phyloP scores from a whole-genome alignment of 1,140 invertebrate species.

The Xylocopa sonorina region DNA sequence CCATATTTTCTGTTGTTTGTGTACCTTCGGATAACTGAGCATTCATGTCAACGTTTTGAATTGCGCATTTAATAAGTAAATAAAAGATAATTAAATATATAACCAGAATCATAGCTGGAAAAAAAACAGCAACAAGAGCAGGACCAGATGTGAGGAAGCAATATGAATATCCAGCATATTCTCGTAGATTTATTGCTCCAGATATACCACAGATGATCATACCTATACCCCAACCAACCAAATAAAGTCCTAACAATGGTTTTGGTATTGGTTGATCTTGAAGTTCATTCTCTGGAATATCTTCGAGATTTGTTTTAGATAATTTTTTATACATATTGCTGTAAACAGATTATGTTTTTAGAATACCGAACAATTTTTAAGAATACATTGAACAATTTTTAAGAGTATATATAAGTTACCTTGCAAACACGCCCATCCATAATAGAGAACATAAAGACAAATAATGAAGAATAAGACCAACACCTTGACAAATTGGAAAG shows the following conservation, averaged over 20 bases:
- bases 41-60: slow-evolving; percentile 85
- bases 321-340: slow-evolving; percentile 94
- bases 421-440: slow-evolving; percentile 94
- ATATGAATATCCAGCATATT: slow-evolving; percentile 91
- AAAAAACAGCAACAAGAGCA: slow-evolving; percentile 90
- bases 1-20: slow-evolving; percentile 91
- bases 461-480: slow-evolving; percentile 93
- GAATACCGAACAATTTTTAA: no score
- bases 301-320: slow-evolving; percentile 86
- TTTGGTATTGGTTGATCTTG: slow-evolving; percentile 88
- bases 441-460: slow-evolving; percentile 90
- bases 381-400: neutral
- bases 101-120: slow-evolving; percentile 89
- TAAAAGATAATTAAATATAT: slow-evolving; percentile 89
- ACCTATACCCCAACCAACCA: slow-evolving; percentile 95
- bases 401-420: slow-evolving; percentile 73
- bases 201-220: slow-evolving; percentile 95
- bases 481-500: slow-evolving; percentile 88
- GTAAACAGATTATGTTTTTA: slow-evolving; percentile 52
- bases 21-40: slow-evolving; percentile 90
- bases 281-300: slow-evolving; percentile 87
- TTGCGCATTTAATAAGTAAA: slow-evolving; percentile 89
- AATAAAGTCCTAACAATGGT: slow-evolving; percentile 92
- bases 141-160: slow-evolving; percentile 92
- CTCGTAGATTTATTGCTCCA: slow-evolving; percentile 92